Conservation (phyloP, 1,140 invertebrate genomes). For the Brachionus angularis region DNA sequence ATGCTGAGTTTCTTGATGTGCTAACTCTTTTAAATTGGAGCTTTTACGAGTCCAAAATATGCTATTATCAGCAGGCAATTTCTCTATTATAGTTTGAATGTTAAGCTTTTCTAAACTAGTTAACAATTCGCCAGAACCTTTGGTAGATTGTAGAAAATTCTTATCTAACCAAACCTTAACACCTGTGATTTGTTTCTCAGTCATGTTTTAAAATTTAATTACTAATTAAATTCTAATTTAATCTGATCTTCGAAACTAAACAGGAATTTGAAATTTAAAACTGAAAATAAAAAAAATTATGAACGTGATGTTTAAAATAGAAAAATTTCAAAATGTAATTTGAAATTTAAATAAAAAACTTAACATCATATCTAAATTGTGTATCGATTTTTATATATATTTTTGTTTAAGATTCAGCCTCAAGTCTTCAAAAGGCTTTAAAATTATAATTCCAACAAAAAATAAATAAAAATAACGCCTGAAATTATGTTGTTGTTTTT, state of each 20-base stretch:
- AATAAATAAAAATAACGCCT: too few species aligned
- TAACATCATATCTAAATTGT: too few species aligned
- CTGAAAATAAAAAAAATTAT: too few species aligned
- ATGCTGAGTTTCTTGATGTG: conserved; percentile 22
- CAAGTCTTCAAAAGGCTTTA: too few species aligned
- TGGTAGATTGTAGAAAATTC: conserved; percentile 14
- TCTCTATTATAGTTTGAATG: conserved; percentile 28
- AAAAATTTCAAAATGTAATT: too few species aligned
- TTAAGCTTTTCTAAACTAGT: conserved; percentile 28
- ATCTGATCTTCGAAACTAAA: background rate
- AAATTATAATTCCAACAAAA: too few species aligned
- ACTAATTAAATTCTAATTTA: background rate
- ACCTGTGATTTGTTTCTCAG: background rate
- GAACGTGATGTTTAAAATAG: too few species aligned
- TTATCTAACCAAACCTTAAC: conserved; percentile 41
- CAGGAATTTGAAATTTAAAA: too few species aligned
- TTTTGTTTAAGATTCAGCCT: too few species aligned
- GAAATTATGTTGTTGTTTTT: too few species aligned
- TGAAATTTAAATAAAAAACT: too few species aligned
- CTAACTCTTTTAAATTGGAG: background rate
- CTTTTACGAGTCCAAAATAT: conserved; percentile 36
- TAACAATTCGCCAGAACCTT: conserved; percentile 20
- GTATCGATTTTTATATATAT: too few species aligned
- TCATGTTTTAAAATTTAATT: background rate
- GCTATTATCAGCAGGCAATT: conserved; percentile 29